Base-by-base conservation (phyloP, 2,888 invertebrate genomes). In the Plebejus anna region DNA sequence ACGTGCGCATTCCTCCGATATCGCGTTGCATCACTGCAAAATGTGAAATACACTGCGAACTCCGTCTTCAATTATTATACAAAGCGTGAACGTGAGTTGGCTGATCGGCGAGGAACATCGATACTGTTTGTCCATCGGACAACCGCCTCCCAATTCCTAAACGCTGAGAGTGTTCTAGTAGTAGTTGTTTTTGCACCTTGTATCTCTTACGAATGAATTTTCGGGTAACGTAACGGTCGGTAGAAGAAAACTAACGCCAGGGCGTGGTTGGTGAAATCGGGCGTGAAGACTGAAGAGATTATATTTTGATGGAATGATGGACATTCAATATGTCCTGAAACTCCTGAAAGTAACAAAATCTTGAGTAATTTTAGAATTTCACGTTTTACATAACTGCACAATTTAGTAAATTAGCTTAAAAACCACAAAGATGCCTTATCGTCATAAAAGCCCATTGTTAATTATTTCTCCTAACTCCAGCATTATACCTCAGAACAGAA, bases 1-100 rank as follows among this genome's bases (percentile, higher is more conserved):
- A 86, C 86, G 87, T 90, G 91, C 90, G 89, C 92, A 92, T 92
- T 91, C 92, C 90, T 81, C 32, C 87, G 87, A 84, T 92, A 92
- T 89, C 90, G 83, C 77, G 83, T 90, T 90, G 87, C 90, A 90
- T 90, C 90, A 90, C 81, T 86, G 80, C 87, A 86, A 89, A 88
- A 66, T 66, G 66, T 13, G 66, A 66, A 66, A 66, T 66, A 36
- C 13, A 4, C 66, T 4, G 3, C 5, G 13, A 32, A 66, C 32
- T 36, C 4, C 66, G 66, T 66, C 66, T 66, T 36, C 13, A 61
- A 61, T 61, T 61, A 66, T 32, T 36, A 32, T 22, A 22, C 22
- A 66, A 13, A 5, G 11, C 32, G 32, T 4, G 66, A 66, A 32
- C 66, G 66, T 66, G 32, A 22, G 22, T 66, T 28, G 66, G 28